Base-by-base conservation (phyloP, 2,888 invertebrate genomes). In the Spodoptera littoralis region DNA sequence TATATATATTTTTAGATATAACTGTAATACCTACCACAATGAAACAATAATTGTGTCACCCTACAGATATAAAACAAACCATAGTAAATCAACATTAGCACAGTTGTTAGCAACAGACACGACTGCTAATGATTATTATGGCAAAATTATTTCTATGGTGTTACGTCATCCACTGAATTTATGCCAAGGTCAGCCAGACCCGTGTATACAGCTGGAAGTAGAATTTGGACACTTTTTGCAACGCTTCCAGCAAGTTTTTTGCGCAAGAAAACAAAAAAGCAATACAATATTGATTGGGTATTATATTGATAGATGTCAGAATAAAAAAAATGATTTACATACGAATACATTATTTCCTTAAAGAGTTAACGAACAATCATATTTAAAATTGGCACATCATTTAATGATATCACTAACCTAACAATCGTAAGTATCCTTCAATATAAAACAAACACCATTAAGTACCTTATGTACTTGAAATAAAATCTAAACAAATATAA, bases 131-230 rank as follows among this genome's bases (percentile, higher is more conserved):
- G 58, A 27, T 5, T 53, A 50, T 53, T 55, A 49, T 59, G 59
- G 60, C 55, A 22, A 55, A 65, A 53, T 58, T 66, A 73, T 73
- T 68, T 64, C 30, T 42, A 36, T n/a, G 9, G 24, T n/a, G 9
- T 43, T 60, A 47, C 50, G 55, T 67, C 66, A 65, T 63, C 54
- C 68, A 54, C 51, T 49, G 42, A 50, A 70, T 60, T 30, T 65
- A 51, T 51, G 56, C 45, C 71, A 75, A 73, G 76, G 65, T 53
- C 47, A 18, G 0, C 3, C 1, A 24, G 45, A 13, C 64, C 54
- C 54, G 56, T 71, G 59, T 13, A 24, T 53, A 57, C 12, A 54
- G 12, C 5, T 30, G 12, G 22, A 41, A 48, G 44, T 54, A 30
- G 55, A 43, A 6, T 36, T 36, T 36, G 36, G 52, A 50, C 36